phyloP scores from a whole-genome alignment of 2,888 invertebrate species.

The Elaeidobius kamerunicus region DNA sequence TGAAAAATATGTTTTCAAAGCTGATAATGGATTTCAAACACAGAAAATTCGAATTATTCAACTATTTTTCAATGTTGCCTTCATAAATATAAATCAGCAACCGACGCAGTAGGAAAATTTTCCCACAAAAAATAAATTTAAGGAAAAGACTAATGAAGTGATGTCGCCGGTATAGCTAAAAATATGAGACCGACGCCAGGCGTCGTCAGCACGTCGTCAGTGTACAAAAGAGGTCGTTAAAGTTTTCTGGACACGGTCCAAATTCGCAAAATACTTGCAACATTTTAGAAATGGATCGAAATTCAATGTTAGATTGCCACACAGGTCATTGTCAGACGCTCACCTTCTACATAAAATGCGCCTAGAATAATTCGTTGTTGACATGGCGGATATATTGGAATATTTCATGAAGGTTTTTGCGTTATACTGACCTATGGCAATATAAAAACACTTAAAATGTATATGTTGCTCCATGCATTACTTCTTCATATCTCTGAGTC shows the following conservation, averaged over 20 bases:
- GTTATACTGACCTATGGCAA: conserved; percentile 3
- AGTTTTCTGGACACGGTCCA: conserved; percentile 19
- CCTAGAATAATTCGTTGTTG: neutral
- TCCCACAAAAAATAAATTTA: neutral
- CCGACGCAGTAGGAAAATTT: too few species aligned
- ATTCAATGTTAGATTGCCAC: conserved; percentile 22
- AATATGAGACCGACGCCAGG: conserved; percentile 16
- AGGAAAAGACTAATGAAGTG: conserved; percentile 2
- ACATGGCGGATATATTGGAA: too few species aligned
- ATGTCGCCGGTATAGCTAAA: conserved; percentile 8
- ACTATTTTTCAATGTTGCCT: too few species aligned
- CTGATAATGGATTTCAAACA: too few species aligned
- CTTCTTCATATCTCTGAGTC: too few species aligned
- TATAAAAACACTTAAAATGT: too few species aligned
- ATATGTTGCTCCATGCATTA: too few species aligned
- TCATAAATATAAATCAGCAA: too few species aligned
- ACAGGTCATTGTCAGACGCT: conserved; percentile 26
- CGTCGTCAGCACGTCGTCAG: conserved; percentile 6
- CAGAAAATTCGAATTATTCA: too few species aligned
- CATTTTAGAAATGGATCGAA: conserved; percentile 11
- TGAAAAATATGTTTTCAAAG: conserved; percentile 15
- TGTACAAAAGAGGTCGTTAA: conserved; percentile 14
- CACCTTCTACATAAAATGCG: conserved; percentile 13
- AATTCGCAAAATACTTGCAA: conserved; percentile 22
- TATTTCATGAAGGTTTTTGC: conserved; percentile 1